Evolutionary conservation across 1,140 invertebrate species (phyloP), one percentile per base, ranked within the genome.

Genomic region (Patella vulgata): DNA sequence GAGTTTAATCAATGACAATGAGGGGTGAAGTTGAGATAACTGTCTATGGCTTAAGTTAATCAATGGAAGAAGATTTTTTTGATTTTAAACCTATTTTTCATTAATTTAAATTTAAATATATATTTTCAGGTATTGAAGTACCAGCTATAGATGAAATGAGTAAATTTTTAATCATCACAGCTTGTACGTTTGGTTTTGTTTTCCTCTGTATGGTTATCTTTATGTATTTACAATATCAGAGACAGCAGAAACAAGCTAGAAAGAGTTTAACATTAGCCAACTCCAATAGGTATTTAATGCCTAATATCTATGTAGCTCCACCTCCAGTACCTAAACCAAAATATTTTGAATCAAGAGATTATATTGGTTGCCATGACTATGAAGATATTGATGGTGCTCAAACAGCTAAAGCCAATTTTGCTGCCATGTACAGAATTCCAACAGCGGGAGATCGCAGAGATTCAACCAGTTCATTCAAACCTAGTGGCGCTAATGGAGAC

Each of bases 201-300:
- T 78, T 78, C 62, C 61, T 78, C 11, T 74, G 73, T 42, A 64
- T 78, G 62, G 73, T 71, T 19, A 66, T 75, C 46, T 72, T 74
- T 52, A 63, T 78, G 47, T 75, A 73, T 64, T 60, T 71, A 14
- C 73, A 75, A 55, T 74, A 72, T 58, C 63, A 73, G 47, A 57
- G 66, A 2, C 70, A 75, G 33, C 72, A 77, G 59, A 67, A 67
- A 11, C 68, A 68, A 31, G 68, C 72, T 39, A 65, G 71, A 27
- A 44, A 68, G 30, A 60, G 55, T 31, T 52, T 53, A 31, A 50
- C 59, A 12, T 43, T 59, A n/a, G 47, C 51, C 42, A 61, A 59
- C 8, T 59, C 48, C 40, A 74, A 71, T 25, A 63, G 69, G 4
- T 70, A 67, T 39, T 57, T 70, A 50, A 67, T 66, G 2, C 66